These are phyloP conservation scores for Nanorana parkeri DNA, from an alignment of 2,113 vertebrate species.

Conservation along the genomic window DNA sequence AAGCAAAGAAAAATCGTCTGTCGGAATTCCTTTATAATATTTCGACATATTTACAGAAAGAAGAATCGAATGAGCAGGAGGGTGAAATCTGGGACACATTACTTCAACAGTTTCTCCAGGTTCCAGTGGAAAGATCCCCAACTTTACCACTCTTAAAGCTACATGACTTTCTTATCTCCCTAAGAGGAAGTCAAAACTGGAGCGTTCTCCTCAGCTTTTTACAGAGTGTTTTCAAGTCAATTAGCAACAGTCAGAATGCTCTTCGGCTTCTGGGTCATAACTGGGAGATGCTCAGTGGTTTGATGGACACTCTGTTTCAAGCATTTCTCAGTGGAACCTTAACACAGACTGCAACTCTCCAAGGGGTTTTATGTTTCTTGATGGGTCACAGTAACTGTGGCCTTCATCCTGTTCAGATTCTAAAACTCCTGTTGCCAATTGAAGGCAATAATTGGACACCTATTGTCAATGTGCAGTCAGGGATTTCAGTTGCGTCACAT, in stretches of 20 bases:
- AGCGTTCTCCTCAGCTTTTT: constrained; percentile 80
- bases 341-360: constrained; percentile 75
- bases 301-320: constrained; percentile 79
- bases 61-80: constrained; percentile 71
- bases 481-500: constrained; percentile 54
- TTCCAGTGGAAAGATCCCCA: constrained; percentile 70
- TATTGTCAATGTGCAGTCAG: constrained; percentile 79
- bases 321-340: constrained; percentile 79
- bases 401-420: constrained; percentile 79
- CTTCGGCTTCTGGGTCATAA: constrained; percentile 80
- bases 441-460: constrained; percentile 85
- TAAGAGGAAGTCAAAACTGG: constrained; percentile 86
- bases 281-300: constrained; percentile 81
- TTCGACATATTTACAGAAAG: constrained; percentile 78
- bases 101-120: constrained; percentile 70
- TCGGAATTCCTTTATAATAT: constrained; percentile 84
- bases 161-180: constrained; percentile 82
- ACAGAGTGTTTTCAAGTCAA: constrained; percentile 76
- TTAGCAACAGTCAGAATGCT: constrained; percentile 76
- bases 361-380: constrained; percentile 79
- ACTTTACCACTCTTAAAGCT: constrained; percentile 78
- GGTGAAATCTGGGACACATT: constrained; percentile 77
- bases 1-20: constrained; percentile 53
- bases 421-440: constrained; percentile 76
- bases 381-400: constrained; percentile 79